Evolutionary conservation across 2,797 vertebrate species (phyloP).

Genomic region (Schizothorax lantsangensis): DNA sequence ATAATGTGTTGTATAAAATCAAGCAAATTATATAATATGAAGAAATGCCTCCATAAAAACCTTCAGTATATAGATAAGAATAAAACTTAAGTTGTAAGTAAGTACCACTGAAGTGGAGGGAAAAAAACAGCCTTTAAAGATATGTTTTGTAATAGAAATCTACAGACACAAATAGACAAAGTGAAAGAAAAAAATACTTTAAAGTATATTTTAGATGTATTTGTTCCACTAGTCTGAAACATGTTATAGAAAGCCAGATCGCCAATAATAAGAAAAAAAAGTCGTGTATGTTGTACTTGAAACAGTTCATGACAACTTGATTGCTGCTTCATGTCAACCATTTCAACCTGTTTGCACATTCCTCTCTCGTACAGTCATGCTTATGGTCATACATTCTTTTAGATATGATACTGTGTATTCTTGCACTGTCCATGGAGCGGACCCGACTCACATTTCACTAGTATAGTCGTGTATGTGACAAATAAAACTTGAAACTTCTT

Average conservation of each 20-base stretch:
- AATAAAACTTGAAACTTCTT: neutral
- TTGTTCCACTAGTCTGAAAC: neutral
- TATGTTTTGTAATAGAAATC: neutral
- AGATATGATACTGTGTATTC: too few species aligned
- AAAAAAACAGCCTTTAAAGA: neutral
- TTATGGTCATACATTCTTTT: too few species aligned
- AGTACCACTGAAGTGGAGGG: too few species aligned
- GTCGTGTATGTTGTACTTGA: too few species aligned
- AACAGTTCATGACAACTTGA: too few species aligned
- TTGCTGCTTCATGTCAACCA: too few species aligned
- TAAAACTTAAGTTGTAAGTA: neutral
- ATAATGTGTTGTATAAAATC: neutral
- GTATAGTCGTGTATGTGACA: too few species aligned
- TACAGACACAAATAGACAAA: neutral
- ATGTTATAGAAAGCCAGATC: neutral
- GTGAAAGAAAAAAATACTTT: neutral
- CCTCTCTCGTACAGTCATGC: too few species aligned
- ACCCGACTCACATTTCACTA: too few species aligned
- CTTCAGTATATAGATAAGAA: neutral
- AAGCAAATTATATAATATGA: neutral
- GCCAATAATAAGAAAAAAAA: neutral
- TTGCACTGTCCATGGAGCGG: too few species aligned
- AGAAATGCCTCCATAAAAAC: neutral
- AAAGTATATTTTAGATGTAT: neutral
- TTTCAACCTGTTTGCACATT: too few species aligned